Base-by-base conservation (phyloP, 2,797 vertebrate genomes). In the Macrochelys suwanniensis region DNA sequence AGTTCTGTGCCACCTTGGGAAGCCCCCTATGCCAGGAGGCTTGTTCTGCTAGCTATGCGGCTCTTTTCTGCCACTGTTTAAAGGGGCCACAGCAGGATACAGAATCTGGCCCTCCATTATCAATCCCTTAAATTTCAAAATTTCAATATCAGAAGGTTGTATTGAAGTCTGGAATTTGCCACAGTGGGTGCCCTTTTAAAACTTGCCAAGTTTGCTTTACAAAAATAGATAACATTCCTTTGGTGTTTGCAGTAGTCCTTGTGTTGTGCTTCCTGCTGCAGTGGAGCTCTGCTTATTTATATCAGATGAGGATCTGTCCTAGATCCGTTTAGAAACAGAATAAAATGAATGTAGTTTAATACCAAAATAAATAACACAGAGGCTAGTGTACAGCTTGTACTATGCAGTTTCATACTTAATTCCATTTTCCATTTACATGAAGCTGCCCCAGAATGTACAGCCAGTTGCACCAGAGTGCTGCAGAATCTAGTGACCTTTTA, bases 291-390 rank as follows among this genome's bases (percentile, higher is more conserved):
- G 25, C 15, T 47, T 16, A 31, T 28, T 28, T 31, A 28, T 10
- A 28, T 77, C 45, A 95, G 85, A 42, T 92, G 89, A 97, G 92
- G 94, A 97, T 97, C 23, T 42, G 37, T 57, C 25, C 53, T 15
- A 11, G 53, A 26, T 37, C 21, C 26, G 94, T 97, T 97, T 96
- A 93, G 95, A 93, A 94, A 96, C 95, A 97, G 96, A 96, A 92
- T 97, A 97, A 96, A 92, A 96, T 95, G 97, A 97, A 97, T 96
- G 92, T 95, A 93, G 90, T 93, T 95, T 76, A 54, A 51, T 93
- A 97, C 92, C 86, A 96, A 97, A 97, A 97, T 89, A 97, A 96
- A 97, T 89, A 97, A 23, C 76, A 47, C 26, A 57, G 80, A 96
- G 59, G 59, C 74, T 90, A 78, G 82, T 90, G 80, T 92, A 88